Percentiles rank a stretch among this genome's conserved stretches.
These are phyloP conservation scores for Chaenogobius annularis DNA, from an alignment of 2,113 vertebrate genomes.

Conservation along the genomic window DNA sequence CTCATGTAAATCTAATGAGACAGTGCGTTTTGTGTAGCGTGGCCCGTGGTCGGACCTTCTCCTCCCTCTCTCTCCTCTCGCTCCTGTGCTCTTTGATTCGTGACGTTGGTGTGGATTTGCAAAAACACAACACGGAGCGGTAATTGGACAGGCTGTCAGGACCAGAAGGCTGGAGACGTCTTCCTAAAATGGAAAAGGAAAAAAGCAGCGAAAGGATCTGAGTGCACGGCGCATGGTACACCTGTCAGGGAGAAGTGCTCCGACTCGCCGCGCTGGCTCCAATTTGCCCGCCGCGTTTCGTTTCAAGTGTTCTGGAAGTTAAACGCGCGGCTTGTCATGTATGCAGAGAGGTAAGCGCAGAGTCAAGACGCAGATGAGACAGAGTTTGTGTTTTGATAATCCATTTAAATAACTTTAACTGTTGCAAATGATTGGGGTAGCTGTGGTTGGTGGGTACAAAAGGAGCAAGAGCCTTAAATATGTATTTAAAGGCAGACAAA, in stretches of 20 bases:
- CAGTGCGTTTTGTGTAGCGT: no score
- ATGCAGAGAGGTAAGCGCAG: background rate
- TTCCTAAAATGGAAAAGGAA: background rate
- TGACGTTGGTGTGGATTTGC: background rate
- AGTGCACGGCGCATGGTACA: background rate
- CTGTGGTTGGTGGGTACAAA: no score
- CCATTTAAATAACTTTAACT: no score
- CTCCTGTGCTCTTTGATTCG: background rate
- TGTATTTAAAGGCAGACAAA: no score
- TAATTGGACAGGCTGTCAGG: conserved; percentile 5
- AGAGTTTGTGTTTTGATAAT: background rate
- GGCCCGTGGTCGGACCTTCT: no score
- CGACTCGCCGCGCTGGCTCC: no score
- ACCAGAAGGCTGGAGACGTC: background rate
- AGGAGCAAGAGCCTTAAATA: no score
- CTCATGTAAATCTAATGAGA: no score
- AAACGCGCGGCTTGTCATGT: background rate
- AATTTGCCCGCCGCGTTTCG: background rate
- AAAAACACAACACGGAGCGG: background rate
- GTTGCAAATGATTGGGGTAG: no score
- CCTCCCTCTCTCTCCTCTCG: background rate
- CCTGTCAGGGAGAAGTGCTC: background rate
- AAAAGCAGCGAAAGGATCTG: no score
- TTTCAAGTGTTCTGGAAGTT: background rate
- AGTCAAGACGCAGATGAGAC: no score